Evolutionary conservation across 37 sponge, comb jelly and placozoan genomes (phyloP).

Genomic region (Chondrilla cf. caribensis): DNA sequence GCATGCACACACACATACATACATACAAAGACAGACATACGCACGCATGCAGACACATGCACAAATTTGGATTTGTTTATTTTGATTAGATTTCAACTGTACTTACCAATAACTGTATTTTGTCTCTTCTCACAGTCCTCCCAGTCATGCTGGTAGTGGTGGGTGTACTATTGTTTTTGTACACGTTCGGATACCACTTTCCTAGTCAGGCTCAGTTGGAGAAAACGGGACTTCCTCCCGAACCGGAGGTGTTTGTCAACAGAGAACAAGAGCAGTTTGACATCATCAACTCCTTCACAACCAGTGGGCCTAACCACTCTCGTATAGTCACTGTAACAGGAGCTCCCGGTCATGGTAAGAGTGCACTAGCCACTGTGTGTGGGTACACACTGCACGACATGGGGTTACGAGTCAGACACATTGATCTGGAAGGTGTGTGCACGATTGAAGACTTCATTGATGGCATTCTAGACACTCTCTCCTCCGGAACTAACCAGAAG

Average conservation of each 20-base stretch:
- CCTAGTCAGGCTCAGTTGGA: background rate
- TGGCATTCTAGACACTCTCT: background rate
- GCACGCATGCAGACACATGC: too few species aligned
- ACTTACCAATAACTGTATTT: too few species aligned
- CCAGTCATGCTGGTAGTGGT: background rate
- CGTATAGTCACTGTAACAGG: constrained; percentile 13
- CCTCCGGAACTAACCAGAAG: background rate
- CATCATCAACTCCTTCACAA: background rate
- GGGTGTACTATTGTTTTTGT: background rate
- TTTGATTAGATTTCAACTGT: too few species aligned
- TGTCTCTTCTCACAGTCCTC: background rate
- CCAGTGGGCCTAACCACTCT: background rate
- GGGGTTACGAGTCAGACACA: background rate
- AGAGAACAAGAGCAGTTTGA: background rate
- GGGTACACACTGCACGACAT: background rate
- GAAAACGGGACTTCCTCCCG: background rate
- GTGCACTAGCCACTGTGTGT: background rate
- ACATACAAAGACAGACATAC: too few species aligned
- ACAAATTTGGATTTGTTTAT: too few species aligned
- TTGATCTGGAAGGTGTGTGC: background rate
- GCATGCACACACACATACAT: too few species aligned
- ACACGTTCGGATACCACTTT: background rate
- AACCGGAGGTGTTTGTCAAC: background rate
- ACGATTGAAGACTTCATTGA: background rate
- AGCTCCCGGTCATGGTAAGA: background rate